A percentile compares a stretch with the other conserved stretches of the same genome.
phyloP scores from a whole-genome alignment of 2,797 vertebrate genomes.

The Lutjanus campechanus region DNA sequence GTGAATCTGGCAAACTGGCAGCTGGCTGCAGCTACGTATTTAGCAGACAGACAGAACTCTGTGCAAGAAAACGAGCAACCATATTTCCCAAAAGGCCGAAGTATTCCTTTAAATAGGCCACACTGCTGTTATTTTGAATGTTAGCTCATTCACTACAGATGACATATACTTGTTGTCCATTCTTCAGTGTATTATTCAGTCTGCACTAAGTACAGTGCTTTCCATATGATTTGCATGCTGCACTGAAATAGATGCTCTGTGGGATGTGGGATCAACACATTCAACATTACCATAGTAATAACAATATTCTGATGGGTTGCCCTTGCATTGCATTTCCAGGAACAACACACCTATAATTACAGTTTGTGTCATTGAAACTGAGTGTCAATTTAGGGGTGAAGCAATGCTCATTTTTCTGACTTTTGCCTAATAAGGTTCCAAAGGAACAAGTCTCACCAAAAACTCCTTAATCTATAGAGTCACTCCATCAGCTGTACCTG shows the following conservation, averaged over 20 bases:
- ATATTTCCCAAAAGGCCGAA: background rate
- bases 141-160: background rate
- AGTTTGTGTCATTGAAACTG: background rate
- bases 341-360: background rate
- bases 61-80: no score
- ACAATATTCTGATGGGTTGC: background rate
- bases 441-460: background rate
- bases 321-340: background rate
- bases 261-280: background rate
- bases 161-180: background rate
- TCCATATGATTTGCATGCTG: background rate
- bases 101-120: background rate
- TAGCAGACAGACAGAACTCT: background rate
- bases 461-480: background rate
- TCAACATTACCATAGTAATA: background rate
- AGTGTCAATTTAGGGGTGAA: background rate
- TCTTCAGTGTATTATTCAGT: background rate
- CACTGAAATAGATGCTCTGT: background rate
- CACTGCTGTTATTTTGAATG: background rate
- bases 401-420: background rate
- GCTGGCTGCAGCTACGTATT: background rate
- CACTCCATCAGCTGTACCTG: background rate
- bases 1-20: background rate
- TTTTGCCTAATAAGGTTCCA: background rate
- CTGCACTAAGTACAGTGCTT: background rate